phyloP scores from a whole-genome alignment of 1,140 invertebrate genomes.

The Aricia agestis region DNA sequence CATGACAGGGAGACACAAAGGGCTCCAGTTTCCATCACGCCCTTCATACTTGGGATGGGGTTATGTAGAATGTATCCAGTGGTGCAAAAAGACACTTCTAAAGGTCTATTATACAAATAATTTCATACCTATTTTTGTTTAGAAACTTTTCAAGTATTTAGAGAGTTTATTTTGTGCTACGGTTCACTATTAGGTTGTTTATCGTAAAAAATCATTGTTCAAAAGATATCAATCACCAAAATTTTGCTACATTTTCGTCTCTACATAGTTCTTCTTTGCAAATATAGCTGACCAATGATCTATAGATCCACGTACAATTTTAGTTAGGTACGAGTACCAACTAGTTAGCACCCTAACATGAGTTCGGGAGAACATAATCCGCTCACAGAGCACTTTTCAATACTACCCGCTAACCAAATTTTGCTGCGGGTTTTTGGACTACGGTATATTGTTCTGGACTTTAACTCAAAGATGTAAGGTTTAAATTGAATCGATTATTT shows the following conservation, averaged over 20 bases:
- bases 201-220: too few relatives aligned
- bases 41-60: background rate
- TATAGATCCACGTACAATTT: background rate
- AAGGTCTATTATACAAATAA: too few relatives aligned
- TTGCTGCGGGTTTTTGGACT: background rate
- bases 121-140: too few relatives aligned
- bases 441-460: background rate
- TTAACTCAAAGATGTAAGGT: background rate
- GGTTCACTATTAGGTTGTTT: too few relatives aligned
- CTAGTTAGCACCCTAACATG: conserved; percentile 6
- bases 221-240: too few relatives aligned
- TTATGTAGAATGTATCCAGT: background rate
- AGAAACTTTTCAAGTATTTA: too few relatives aligned
- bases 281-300: background rate
- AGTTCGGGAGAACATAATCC: conserved; percentile 3
- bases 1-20: background rate
- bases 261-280: too few relatives aligned
- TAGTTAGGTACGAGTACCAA: background rate
- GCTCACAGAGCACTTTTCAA: conserved; percentile 11
- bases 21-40: background rate
- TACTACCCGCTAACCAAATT: background rate
- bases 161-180: too few relatives aligned
- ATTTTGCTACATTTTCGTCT: too few relatives aligned
- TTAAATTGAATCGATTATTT: background rate
- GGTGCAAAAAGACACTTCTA: background rate